These are phyloP conservation scores for Kradibia gibbosae DNA, from an alignment of 1,140 invertebrate species.

Conservation along the genomic window DNA sequence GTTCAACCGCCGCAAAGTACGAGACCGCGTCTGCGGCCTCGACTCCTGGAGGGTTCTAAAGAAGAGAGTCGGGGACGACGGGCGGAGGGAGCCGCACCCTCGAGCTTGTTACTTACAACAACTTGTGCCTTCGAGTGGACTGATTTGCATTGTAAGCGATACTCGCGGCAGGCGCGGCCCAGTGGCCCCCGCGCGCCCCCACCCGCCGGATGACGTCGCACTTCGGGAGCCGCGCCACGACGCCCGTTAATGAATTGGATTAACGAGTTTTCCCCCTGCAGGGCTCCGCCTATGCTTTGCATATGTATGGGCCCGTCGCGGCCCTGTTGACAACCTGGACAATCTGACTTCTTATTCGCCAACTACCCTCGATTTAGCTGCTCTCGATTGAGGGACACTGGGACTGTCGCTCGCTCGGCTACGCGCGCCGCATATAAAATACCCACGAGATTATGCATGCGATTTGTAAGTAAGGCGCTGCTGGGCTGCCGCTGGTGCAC, in stretches of 20 bases:
- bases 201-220: conserved; percentile 38
- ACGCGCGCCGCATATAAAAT: too few relatives aligned
- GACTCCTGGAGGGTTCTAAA: too few relatives aligned
- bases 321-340: background rate
- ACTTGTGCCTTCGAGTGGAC: conserved; percentile 43
- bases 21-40: background rate
- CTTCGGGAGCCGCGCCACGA: conserved; percentile 34
- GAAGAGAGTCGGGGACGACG: background rate
- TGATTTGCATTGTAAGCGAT: conserved; percentile 51
- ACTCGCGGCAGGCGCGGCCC: background rate
- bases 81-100: background rate
- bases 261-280: conserved; percentile 44
- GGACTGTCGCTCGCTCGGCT: too few relatives aligned
- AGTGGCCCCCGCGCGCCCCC: background rate
- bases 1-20: background rate
- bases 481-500: too few relatives aligned
- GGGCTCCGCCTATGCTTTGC: conserved; percentile 10
- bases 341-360: background rate
- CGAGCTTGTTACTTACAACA: conserved; percentile 47
- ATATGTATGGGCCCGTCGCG: conserved; percentile 25
- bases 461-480: too few relatives aligned
- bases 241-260: conserved; percentile 50
- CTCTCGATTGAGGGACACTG: background rate
- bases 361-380: background rate
- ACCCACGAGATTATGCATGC: too few relatives aligned